Percentiles rank a stretch among this genome's conserved stretches.
Evolutionary conservation across 1,140 invertebrate species (phyloP).

Genomic region (Conus betulinus): DNA sequence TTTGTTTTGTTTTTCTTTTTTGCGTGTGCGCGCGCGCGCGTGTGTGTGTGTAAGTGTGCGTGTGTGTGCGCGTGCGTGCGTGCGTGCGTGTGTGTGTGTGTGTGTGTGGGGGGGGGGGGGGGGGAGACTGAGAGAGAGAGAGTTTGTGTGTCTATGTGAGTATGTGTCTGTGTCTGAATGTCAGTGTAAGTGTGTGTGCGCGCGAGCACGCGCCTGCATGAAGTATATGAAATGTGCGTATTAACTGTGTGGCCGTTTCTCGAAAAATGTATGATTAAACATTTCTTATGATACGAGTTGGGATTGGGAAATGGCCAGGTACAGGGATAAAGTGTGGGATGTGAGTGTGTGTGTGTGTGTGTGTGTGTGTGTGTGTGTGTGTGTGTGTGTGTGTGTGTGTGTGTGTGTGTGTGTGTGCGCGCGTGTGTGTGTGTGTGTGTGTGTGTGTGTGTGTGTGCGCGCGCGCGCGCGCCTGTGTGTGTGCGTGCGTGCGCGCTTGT

Average conservation of each 20-base stretch:
- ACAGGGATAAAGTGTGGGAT: neutral
- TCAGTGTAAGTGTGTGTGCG: neutral
- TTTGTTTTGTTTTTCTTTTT: neutral
- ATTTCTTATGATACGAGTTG: too few relatives aligned
- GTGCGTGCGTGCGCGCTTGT: neutral
- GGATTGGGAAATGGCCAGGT: too few relatives aligned
- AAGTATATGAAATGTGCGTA: neutral
- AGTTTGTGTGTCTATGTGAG: neutral
- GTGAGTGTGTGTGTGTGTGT: slow-evolving; percentile 10
- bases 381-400: neutral
- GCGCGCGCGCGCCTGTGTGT: neutral
- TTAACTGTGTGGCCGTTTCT: neutral
- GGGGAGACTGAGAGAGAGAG: neutral
- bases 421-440: neutral
- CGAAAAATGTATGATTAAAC: neutral
- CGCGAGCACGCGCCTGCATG: neutral
- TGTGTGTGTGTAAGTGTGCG: neutral
- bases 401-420: neutral
- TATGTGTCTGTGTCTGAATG: neutral
- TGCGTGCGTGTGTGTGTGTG: neutral
- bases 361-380: slow-evolving; percentile 3
- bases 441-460: slow-evolving; percentile 8
- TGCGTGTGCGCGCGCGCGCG: neutral
- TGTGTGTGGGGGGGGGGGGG: neutral
- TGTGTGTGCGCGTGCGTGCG: neutral